phyloP scores from a whole-genome alignment of 2,113 vertebrate species.

The Heterotis niloticus region DNA sequence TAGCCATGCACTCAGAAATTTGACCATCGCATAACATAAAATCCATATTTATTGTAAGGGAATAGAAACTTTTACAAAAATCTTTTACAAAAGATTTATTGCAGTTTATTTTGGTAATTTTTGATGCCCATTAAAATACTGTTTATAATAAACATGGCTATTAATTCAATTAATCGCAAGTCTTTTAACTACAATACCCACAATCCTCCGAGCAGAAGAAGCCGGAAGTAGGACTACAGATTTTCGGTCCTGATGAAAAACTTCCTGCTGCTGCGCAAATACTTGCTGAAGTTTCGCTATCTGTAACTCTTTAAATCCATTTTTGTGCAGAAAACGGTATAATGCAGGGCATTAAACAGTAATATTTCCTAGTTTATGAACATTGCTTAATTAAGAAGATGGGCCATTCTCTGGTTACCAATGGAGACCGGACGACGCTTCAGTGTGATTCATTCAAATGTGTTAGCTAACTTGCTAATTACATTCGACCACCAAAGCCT shows the following conservation, averaged over 20 bases:
- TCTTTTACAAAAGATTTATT: background rate
- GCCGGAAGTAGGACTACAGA: background rate
- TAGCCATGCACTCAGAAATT: too few species aligned
- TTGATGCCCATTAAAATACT: too few species aligned
- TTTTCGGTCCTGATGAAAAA: background rate
- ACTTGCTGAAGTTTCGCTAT: background rate
- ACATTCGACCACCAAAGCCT: background rate
- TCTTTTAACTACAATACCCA: slow-evolving; percentile 17
- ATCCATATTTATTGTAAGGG: too few species aligned
- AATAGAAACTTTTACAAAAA: too few species aligned
- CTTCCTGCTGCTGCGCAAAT: background rate
- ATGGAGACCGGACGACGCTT: slow-evolving; percentile 14
- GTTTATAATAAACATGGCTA: too few species aligned
- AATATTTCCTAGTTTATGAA: too few species aligned
- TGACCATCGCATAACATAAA: too few species aligned
- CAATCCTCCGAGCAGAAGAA: background rate
- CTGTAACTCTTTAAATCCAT: background rate
- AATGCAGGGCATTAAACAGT: too few species aligned
- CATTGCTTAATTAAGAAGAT: too few species aligned
- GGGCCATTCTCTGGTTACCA: background rate
- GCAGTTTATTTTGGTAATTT: background rate
- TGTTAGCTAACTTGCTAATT: background rate
- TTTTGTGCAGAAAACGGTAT: background rate
- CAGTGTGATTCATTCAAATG: background rate
- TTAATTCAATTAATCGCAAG: too few species aligned